A percentile compares a stretch with the other conserved stretches of the same genome.
Conservation (phyloP, 2,888 invertebrate genomes). For the Iphiclides podalirius region DNA sequence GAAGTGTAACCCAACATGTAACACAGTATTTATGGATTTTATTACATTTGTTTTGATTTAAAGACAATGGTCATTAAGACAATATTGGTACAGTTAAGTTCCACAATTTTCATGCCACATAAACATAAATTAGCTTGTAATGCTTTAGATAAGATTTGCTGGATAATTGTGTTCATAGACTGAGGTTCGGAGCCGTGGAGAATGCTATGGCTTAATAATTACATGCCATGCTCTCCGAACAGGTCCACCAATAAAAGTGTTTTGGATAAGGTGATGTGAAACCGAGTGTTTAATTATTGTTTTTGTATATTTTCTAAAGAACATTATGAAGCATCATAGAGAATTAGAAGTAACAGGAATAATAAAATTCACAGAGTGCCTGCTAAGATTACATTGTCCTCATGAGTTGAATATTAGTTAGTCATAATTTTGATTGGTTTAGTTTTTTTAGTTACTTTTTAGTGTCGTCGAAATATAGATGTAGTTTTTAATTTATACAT, state of each 20-base stretch:
- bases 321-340: conserved; percentile 45
- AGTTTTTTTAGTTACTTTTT: conserved; percentile 60
- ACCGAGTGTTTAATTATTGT: conserved; percentile 45
- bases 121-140: conserved; percentile 76
- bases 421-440: conserved; percentile 72
- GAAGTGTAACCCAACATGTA: conserved; percentile 26
- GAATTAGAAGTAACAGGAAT: conserved; percentile 57
- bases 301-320: conserved; percentile 63
- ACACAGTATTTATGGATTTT: conserved; percentile 30
- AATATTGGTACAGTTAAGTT: conserved; percentile 59
- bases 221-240: background rate
- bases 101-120: conserved; percentile 74
- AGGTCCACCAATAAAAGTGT: conserved; percentile 23
- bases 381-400: conserved; percentile 62
- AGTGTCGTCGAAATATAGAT: conserved; percentile 70
- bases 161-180: conserved; percentile 79
- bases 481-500: conserved; percentile 62
- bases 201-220: conserved; percentile 9
- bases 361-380: conserved; percentile 76
- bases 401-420: conserved; percentile 62
- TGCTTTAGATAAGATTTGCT: conserved; percentile 78
- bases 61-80: conserved; percentile 26
- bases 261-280: conserved; percentile 33
- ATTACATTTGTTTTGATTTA: conserved; percentile 22
- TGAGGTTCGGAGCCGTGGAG: conserved; percentile 44